These are phyloP conservation scores for Deilephila porcellus DNA, from an alignment of 2,888 invertebrate genomes.

Conservation along the genomic window DNA sequence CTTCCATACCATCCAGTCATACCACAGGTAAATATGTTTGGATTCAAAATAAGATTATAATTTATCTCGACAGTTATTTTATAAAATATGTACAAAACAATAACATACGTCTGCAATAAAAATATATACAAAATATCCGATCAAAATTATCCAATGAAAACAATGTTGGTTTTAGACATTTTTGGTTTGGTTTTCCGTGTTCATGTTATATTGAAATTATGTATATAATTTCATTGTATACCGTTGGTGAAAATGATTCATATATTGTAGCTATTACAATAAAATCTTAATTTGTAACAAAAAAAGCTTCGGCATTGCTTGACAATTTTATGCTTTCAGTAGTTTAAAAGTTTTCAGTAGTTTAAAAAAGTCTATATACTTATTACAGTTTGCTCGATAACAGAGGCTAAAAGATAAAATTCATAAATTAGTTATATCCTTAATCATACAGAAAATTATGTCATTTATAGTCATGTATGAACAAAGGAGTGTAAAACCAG, in stretches of 20 bases:
- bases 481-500: neutral
- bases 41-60: neutral
- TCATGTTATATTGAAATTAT: neutral
- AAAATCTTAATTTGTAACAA: too few relatives aligned
- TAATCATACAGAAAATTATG: neutral
- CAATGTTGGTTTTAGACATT: too few relatives aligned
- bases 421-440: neutral
- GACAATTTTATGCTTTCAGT: too few relatives aligned
- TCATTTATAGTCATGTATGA: neutral
- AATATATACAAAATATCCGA: neutral
- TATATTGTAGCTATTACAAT: too few relatives aligned
- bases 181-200: too few relatives aligned
- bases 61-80: neutral
- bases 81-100: neutral
- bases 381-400: too few relatives aligned
- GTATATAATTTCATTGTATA: neutral
- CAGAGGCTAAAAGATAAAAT: neutral
- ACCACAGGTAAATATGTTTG: neutral
- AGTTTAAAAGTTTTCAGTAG: too few relatives aligned
- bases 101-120: neutral
- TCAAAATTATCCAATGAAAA: too few relatives aligned
- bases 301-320: too few relatives aligned
- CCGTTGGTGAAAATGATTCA: too few relatives aligned
- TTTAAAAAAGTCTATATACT: too few relatives aligned
- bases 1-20: neutral